phyloP scores from a whole-genome alignment of 2,888 invertebrate genomes.

The Cataglyphis cursor region DNA sequence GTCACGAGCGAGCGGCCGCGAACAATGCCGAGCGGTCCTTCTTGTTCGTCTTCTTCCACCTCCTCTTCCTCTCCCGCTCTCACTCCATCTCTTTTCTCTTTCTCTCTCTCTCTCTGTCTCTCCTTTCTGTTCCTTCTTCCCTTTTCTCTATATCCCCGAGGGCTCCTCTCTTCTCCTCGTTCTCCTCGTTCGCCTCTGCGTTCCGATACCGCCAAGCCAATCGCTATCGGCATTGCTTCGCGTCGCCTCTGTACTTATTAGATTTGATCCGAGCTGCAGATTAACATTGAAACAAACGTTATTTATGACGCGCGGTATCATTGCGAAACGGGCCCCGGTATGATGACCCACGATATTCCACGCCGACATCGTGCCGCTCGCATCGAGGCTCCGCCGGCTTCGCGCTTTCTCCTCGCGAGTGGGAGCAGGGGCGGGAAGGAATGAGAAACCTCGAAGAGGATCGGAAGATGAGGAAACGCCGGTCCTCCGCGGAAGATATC shows the following conservation, averaged over 20 bases:
- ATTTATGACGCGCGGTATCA: conserved; percentile 85
- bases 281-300: conserved; percentile 86
- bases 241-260: conserved; percentile 83
- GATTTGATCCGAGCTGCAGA: conserved; percentile 84
- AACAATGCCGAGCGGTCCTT: conserved; percentile 84
- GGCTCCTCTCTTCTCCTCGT: conserved; percentile 7
- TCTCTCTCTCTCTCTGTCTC: neutral
- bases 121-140: conserved; percentile 1
- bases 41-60: conserved; percentile 64
- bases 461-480: conserved; percentile 28
- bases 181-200: conserved; percentile 35
- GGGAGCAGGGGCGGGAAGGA: conserved; percentile 16
- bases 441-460: conserved; percentile 33
- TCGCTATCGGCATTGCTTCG: conserved; percentile 74
- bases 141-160: conserved; percentile 12
- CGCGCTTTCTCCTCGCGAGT: conserved; percentile 40
- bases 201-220: conserved; percentile 54
- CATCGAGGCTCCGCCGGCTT: conserved; percentile 23
- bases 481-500: conserved; percentile 30
- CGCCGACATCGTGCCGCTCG: conserved; percentile 48
- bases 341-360: conserved; percentile 83
- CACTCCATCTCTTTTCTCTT: neutral
- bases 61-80: conserved; percentile 28
- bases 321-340: conserved; percentile 77
- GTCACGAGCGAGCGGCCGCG: conserved; percentile 86